Conservation (phyloP, 92 coral and sea anemone species). For the Hydrozoanthus gracilis region DNA sequence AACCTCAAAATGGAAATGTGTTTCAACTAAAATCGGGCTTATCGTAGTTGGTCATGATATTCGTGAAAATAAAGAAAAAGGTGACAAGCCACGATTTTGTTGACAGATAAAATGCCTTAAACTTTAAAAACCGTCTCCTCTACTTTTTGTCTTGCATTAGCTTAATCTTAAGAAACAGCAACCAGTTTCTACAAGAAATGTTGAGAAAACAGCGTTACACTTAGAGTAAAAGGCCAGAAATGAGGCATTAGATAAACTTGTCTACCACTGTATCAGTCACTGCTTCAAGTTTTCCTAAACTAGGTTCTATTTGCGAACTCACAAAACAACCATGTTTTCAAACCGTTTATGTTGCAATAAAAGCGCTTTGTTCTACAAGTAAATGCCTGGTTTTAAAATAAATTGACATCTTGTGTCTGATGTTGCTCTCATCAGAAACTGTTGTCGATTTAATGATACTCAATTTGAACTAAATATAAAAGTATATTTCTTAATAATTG, state of each 20-base stretch:
- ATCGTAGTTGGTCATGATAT: constrained; percentile 33
- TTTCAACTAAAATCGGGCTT: constrained; percentile 35
- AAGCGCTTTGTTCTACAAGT: constrained; percentile 62
- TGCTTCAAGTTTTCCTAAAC: neutral
- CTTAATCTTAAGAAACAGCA: no score
- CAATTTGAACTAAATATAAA: neutral
- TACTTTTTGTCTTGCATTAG: constrained; percentile 1
- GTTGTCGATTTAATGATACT: constrained; percentile 6
- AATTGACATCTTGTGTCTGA: constrained; percentile 45
- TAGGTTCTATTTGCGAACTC: constrained; percentile 25
- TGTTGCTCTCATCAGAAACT: constrained; percentile 10
- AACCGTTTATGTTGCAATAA: constrained; percentile 63
- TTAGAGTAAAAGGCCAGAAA: neutral
- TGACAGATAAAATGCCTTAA: constrained; percentile 35
- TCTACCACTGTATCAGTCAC: no score
- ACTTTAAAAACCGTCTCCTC: constrained; percentile 1
- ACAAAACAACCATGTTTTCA: constrained; percentile 49
- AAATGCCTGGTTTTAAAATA: constrained; percentile 47
- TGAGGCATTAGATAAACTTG: no score
- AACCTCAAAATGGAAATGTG: constrained; percentile 45
- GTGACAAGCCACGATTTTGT: constrained; percentile 21
- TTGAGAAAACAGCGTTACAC: neutral
- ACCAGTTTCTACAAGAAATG: neutral
- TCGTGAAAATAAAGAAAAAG: constrained; percentile 6
- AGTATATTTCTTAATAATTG: neutral